Conservation (phyloP, 2,113 vertebrate species). For the Pterocles gutturalis region DNA sequence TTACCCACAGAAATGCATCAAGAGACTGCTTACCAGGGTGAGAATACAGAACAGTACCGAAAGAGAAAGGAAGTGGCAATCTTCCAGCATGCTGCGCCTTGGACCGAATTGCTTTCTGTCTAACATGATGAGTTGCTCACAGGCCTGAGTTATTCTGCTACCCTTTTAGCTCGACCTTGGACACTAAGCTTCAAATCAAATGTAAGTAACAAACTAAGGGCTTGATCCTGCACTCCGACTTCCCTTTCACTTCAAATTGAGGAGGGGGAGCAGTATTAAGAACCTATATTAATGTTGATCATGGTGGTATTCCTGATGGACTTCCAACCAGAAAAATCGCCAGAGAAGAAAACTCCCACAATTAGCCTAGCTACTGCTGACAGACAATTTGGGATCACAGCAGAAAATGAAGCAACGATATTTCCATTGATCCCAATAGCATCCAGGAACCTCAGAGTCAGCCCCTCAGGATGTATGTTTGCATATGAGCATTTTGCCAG, state of each 20-base stretch:
- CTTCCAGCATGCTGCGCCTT: neutral
- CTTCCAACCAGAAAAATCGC: neutral
- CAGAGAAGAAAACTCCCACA: neutral
- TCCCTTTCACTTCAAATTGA: neutral
- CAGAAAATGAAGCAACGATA: neutral
- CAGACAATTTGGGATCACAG: neutral
- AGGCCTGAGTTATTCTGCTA: neutral
- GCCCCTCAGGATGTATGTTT: neutral
- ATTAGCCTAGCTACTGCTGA: neutral
- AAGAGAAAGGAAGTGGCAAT: conserved; percentile 37
- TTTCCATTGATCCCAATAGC: neutral
- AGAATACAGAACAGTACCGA: neutral
- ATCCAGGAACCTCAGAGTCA: neutral
- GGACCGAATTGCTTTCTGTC: conserved; percentile 39
- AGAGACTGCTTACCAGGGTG: neutral
- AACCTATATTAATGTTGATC: neutral
- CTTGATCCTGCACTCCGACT: neutral
- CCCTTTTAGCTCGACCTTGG: neutral
- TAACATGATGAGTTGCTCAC: neutral
- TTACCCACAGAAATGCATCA: conserved; percentile 17
- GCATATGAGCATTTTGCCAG: neutral
- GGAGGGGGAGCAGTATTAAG: neutral
- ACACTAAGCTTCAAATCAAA: neutral
- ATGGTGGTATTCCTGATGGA: neutral
- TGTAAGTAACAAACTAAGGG: conserved; percentile 11